phyloP scores from a whole-genome alignment of 2,113 vertebrate species.

The Hyla sarda region DNA sequence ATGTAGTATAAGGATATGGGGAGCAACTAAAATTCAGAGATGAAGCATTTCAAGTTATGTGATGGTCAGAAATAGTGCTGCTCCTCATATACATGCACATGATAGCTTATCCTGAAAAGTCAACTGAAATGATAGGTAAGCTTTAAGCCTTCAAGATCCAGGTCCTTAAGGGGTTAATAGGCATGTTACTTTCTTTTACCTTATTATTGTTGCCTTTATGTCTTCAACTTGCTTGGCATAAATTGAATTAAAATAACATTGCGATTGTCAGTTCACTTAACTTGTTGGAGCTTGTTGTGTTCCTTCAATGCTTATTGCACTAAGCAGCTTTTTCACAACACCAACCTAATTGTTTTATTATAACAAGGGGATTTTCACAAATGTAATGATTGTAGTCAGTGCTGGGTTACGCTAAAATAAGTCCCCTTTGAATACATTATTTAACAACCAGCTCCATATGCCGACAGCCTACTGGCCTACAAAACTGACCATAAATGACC shows the following conservation, averaged over 20 bases:
- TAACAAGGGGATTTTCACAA: neutral
- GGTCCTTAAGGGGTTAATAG: neutral
- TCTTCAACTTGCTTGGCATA: neutral
- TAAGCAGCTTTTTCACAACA: neutral
- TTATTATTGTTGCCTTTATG: neutral
- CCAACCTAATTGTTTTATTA: neutral
- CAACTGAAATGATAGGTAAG: no score
- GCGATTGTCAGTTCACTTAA: neutral
- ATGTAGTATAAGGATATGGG: no score
- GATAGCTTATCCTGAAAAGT: no score
- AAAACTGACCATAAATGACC: no score
- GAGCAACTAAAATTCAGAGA: no score
- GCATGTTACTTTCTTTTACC: neutral
- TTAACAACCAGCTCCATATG: neutral
- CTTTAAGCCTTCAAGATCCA: no score
- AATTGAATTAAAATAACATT: neutral
- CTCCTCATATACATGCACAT: no score
- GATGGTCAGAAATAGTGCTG: no score
- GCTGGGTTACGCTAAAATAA: neutral
- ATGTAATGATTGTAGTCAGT: neutral
- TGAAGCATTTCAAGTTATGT: no score
- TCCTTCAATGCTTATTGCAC: neutral
- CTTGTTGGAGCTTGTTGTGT: neutral
- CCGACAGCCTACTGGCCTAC: neutral
- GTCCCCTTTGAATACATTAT: neutral